phyloP scores from a whole-genome alignment of 2,888 invertebrate species.

The Brachylomia viminalis region DNA sequence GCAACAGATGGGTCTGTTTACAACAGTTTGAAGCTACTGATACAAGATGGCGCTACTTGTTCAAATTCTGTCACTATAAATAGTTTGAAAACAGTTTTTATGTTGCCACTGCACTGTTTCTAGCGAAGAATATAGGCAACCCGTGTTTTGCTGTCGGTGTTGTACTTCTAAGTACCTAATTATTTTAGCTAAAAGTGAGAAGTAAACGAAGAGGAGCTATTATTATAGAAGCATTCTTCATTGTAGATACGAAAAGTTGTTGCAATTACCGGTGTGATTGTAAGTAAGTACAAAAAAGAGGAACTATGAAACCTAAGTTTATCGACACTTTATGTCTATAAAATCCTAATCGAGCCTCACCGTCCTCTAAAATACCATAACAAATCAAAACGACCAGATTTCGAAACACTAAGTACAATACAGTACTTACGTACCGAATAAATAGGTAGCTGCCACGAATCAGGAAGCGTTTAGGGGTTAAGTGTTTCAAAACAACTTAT shows the following conservation, averaged over 20 bases:
- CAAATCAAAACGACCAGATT: constrained; percentile 68
- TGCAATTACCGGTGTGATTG: too few relatives aligned
- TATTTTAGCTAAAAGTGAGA: too few relatives aligned
- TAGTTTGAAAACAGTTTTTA: too few relatives aligned
- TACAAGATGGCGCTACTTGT: constrained; percentile 26
- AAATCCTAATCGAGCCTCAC: background rate
- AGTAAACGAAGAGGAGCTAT: too few relatives aligned
- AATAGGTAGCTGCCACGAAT: constrained; percentile 69
- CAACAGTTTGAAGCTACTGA: background rate
- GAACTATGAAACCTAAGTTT: background rate
- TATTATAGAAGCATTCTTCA: too few relatives aligned
- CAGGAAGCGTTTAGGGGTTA: constrained; percentile 54
- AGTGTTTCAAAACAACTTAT: constrained; percentile 1
- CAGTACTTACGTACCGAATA: constrained; percentile 59
- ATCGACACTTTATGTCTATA: background rate
- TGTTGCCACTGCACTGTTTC: too few relatives aligned
- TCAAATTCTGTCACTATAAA: background rate
- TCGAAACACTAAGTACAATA: constrained; percentile 55
- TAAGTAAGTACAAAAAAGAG: too few relatives aligned
- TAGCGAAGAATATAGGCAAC: too few relatives aligned
- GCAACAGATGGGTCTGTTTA: constrained; percentile 4
- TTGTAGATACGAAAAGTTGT: too few relatives aligned
- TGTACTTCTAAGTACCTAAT: too few relatives aligned
- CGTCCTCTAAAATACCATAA: constrained; percentile 61
- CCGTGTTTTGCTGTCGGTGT: too few relatives aligned